These are phyloP conservation scores for Oplegnathus fasciatus DNA, from an alignment of 2,113 vertebrate species.

Conservation along the genomic window DNA sequence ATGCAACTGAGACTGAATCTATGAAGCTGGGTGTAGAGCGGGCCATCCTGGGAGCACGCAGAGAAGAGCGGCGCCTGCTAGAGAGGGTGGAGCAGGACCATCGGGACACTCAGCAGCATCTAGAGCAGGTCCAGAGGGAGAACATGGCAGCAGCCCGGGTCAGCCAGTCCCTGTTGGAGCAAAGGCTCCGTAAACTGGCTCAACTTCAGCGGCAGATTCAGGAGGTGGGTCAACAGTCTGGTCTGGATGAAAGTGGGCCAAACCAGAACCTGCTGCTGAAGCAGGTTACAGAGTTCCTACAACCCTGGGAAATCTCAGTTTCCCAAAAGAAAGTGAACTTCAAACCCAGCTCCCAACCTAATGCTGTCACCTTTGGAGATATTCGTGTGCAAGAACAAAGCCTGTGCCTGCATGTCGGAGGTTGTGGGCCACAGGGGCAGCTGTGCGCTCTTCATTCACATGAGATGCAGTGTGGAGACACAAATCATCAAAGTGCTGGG, in stretches of 20 bases:
- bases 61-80: conserved; percentile 81
- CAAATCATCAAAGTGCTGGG: conserved; percentile 32
- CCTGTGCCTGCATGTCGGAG: conserved; percentile 70
- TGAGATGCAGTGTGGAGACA: conserved; percentile 57
- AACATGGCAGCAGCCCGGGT: conserved; percentile 78
- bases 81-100: conserved; percentile 86
- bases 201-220: conserved; percentile 74
- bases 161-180: conserved; percentile 77
- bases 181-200: conserved; percentile 73
- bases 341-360: conserved; percentile 81
- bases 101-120: conserved; percentile 74
- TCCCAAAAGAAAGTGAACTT: conserved; percentile 83
- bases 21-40: conserved; percentile 79
- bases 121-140: conserved; percentile 82
- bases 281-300: conserved; percentile 79
- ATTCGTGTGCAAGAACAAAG: conserved; percentile 78
- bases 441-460: conserved; percentile 78
- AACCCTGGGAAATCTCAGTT: conserved; percentile 82
- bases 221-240: conserved; percentile 33
- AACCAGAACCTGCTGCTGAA: conserved; percentile 70
- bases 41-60: conserved; percentile 78
- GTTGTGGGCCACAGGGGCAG: conserved; percentile 73
- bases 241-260: conserved; percentile 40
- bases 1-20: conserved; percentile 67
- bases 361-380: conserved; percentile 80